Evolutionary conservation across 2,113 vertebrate genomes (phyloP).

Genomic region (Crypturellus undulatus): DNA sequence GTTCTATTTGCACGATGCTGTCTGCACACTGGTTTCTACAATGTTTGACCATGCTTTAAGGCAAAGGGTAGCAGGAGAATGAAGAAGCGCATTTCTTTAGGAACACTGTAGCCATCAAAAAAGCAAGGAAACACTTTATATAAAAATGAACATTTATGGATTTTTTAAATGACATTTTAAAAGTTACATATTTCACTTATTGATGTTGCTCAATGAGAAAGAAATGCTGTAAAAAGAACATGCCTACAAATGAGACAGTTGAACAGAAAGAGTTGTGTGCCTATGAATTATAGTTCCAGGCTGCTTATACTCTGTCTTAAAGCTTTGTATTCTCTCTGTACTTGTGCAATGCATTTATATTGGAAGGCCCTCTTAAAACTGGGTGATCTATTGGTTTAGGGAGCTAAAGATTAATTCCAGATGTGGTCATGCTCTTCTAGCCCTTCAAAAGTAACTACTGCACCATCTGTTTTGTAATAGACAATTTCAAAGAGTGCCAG

Average conservation of each 20-base stretch:
- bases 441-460: slow-evolving; percentile 67
- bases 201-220: slow-evolving; percentile 19
- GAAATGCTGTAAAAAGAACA: slow-evolving; percentile 2
- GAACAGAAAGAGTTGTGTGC: slow-evolving; percentile 2
- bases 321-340: slow-evolving; percentile 30
- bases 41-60: not conserved
- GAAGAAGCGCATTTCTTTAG: not conserved
- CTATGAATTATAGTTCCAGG: slow-evolving; percentile 48
- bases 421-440: slow-evolving; percentile 52
- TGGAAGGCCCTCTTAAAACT: slow-evolving; percentile 54
- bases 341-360: slow-evolving; percentile 53
- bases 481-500: slow-evolving; percentile 62
- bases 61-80: not conserved
- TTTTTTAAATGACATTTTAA: not conserved
- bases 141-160: not conserved
- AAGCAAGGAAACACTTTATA: not conserved
- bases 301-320: slow-evolving; percentile 60
- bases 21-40: not conserved
- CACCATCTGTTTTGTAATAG: slow-evolving; percentile 68
- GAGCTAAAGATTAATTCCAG: slow-evolving; percentile 59
- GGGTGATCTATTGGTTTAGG: slow-evolving; percentile 68
- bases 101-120: not conserved
- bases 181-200: slow-evolving; percentile 33
- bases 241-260: slow-evolving; percentile 15
- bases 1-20: not conserved